Conservation (phyloP, 2,888 invertebrate species). For the Caenorhabditis sp. region DNA sequence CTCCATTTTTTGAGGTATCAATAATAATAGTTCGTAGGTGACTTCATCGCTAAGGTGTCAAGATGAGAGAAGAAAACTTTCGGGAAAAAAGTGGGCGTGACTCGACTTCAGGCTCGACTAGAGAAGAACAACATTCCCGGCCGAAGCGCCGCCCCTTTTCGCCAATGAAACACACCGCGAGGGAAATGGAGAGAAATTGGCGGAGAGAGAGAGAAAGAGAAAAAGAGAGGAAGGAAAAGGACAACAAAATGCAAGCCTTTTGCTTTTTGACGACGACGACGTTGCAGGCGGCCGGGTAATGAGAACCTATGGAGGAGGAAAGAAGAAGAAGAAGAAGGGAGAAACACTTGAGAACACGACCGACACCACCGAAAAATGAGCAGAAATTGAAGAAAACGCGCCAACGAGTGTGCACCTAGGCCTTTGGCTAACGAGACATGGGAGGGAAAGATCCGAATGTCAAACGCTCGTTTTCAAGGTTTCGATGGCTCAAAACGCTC, state of each 20-base stretch:
- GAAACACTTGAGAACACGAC: slow-evolving; percentile 19
- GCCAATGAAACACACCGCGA: slow-evolving; percentile 15
- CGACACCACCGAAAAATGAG: slow-evolving; percentile 16
- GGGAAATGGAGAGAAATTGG: background rate
- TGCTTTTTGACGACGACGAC: slow-evolving; percentile 41
- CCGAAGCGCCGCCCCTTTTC: slow-evolving; percentile 36
- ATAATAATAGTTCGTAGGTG: background rate
- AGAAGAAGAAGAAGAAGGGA: background rate
- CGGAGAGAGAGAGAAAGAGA: slow-evolving; percentile 29
- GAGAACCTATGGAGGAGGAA: slow-evolving; percentile 34
- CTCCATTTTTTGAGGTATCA: background rate
- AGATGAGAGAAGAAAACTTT: background rate
- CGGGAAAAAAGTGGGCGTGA: slow-evolving; percentile 8
- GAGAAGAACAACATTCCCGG: slow-evolving; percentile 40
- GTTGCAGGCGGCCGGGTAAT: slow-evolving; percentile 19
- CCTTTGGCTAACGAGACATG: too few relatives aligned
- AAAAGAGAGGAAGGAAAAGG: background rate
- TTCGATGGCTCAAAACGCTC: too few relatives aligned
- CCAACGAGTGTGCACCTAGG: too few relatives aligned
- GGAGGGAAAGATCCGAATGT: too few relatives aligned
- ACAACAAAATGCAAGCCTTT: slow-evolving; percentile 5
- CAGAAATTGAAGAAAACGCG: background rate
- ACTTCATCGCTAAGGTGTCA: slow-evolving; percentile 19
- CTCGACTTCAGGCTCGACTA: background rate
- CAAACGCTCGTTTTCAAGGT: too few relatives aligned